These are phyloP conservation scores for Mormyrus lacerda DNA, from an alignment of 2,113 vertebrate genomes.

Conservation along the genomic window DNA sequence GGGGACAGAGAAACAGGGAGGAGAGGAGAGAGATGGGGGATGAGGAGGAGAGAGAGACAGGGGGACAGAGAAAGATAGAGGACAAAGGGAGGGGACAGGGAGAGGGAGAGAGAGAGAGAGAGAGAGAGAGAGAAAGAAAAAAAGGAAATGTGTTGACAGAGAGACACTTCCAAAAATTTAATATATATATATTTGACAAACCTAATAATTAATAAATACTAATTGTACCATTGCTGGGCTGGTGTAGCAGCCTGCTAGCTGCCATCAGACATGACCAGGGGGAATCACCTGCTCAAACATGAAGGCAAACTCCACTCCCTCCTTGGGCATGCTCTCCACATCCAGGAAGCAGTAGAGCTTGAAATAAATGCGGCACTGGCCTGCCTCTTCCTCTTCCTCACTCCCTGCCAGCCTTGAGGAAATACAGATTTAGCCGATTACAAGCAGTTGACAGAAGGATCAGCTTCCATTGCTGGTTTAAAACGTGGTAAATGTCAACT, in stretches of 20 bases:
- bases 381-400: conserved; percentile 75
- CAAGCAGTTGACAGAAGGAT: not conserved
- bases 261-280: not conserved
- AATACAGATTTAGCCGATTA: not conserved
- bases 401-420: conserved; percentile 66
- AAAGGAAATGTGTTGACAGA: not conserved
- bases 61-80: not conserved
- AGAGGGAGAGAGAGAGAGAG: not conserved
- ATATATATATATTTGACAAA: not conserved
- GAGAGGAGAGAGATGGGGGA: not conserved
- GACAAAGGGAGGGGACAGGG: not conserved
- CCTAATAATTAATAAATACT: not conserved
- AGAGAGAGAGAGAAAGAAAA: not conserved
- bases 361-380: conserved; percentile 83
- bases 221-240: not conserved
- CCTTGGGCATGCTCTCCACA: conserved; percentile 81
- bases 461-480: not conserved
- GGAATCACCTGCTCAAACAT: conserved; percentile 85
- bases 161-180: not conserved
- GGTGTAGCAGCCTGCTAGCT: not conserved
- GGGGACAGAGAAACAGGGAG: not conserved
- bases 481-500: not conserved
- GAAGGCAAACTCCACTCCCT: conserved; percentile 88
- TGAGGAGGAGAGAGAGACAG: not conserved
- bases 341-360: conserved; percentile 90